Percentiles rank a stretch among this genome's conserved stretches.
Conservation (phyloP, 1,140 invertebrate genomes). For the Vollenhovia emeryi region DNA sequence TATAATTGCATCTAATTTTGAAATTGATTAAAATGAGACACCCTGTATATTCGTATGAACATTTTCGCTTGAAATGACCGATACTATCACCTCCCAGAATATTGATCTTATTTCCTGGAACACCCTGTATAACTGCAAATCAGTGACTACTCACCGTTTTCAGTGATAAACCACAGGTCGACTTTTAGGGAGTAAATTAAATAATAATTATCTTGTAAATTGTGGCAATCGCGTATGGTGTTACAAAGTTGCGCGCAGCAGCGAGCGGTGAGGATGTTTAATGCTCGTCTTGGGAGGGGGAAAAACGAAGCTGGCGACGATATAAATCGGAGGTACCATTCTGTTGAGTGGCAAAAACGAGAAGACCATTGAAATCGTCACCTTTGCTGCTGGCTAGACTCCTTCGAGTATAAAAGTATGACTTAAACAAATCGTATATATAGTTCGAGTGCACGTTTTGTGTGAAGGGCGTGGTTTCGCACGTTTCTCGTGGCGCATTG, state of each 20-base stretch:
- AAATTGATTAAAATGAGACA: too few species aligned
- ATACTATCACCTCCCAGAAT: too few species aligned
- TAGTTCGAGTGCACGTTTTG: constrained; percentile 10
- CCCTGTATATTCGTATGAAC: too few species aligned
- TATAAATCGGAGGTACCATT: constrained; percentile 57
- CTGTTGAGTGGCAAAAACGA: constrained; percentile 28
- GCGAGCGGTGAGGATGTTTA: not conserved
- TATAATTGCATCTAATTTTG: not conserved
- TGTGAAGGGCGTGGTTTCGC: not conserved
- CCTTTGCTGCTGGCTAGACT: not conserved
- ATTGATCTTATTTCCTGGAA: too few species aligned
- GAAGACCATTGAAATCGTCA: constrained; percentile 16
- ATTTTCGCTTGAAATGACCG: too few species aligned
- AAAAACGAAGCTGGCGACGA: constrained; percentile 28
- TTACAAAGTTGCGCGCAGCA: not conserved
- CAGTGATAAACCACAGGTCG: too few species aligned
- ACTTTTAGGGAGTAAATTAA: too few species aligned
- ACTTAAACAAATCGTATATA: constrained; percentile 12
- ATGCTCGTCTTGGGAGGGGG: constrained; percentile 15
- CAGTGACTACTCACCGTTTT: too few species aligned
- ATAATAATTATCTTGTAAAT: constrained; percentile 14
- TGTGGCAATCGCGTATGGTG: not conserved
- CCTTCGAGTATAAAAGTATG: constrained; percentile 30
- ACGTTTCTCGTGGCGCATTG: not conserved
- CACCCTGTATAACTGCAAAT: too few species aligned